Evolutionary conservation across 2,888 invertebrate species (phyloP).

Genomic region (Acanthosepion esculentum): DNA sequence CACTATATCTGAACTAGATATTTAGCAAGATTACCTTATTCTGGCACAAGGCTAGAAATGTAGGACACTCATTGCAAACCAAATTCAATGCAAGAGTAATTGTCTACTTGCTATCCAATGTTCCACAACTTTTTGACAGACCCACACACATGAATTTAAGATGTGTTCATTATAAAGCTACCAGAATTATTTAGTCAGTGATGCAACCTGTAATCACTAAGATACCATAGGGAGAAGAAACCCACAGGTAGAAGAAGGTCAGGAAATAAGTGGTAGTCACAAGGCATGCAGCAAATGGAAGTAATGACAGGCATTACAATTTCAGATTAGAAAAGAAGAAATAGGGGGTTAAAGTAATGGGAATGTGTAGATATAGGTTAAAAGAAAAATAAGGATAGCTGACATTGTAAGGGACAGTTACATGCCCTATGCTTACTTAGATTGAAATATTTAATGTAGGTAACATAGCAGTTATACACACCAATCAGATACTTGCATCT

Average conservation of each 20-base stretch:
- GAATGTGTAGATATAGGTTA: not conserved
- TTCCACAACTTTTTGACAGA: not conserved
- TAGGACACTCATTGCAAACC: not conserved
- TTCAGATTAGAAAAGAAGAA: not conserved
- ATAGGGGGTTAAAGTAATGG: not conserved
- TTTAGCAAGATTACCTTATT: not conserved
- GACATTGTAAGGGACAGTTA: constrained; percentile 4
- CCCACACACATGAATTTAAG: not conserved
- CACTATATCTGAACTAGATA: too few relatives aligned
- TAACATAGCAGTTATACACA: not conserved
- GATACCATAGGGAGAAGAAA: not conserved
- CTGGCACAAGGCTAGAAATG: not conserved
- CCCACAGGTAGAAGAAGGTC: not conserved
- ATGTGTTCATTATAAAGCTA: not conserved
- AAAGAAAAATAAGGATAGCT: not conserved
- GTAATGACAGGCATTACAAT: not conserved
- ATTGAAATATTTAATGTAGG: not conserved
- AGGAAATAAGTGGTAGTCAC: not conserved
- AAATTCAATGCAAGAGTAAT: not conserved
- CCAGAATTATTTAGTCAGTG: constrained; percentile 1
- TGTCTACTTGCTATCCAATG: not conserved
- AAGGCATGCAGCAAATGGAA: not conserved
- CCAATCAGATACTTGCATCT: too few relatives aligned
- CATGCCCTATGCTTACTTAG: not conserved
- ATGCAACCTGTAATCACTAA: not conserved